phyloP scores from a whole-genome alignment of 2,797 vertebrate genomes.

The Crocidura indochinensis region DNA sequence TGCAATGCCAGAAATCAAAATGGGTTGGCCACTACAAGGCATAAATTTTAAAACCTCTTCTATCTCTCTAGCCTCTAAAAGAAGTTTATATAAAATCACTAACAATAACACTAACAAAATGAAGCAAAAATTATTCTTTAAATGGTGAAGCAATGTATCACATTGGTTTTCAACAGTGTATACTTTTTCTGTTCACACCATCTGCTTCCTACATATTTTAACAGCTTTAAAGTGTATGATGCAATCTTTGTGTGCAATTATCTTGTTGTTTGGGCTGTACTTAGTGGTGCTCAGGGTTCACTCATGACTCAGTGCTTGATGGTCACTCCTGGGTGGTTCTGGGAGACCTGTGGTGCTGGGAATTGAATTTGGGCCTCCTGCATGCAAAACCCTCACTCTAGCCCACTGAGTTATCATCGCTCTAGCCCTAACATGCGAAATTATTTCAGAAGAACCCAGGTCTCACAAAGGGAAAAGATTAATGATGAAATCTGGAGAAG shows the following conservation, averaged over 20 bases:
- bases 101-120: slow-evolving; percentile 46
- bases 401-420: too few relatives aligned
- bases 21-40: too few relatives aligned
- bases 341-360: too few relatives aligned
- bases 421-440: too few relatives aligned
- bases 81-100: not conserved
- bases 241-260: not conserved
- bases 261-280: not conserved
- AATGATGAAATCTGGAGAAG: not conserved
- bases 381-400: too few relatives aligned
- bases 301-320: too few relatives aligned
- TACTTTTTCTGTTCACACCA: slow-evolving; percentile 3
- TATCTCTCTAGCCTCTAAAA: not conserved
- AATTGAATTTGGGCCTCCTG: too few relatives aligned
- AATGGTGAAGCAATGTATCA: slow-evolving; percentile 12
- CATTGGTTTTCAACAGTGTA: not conserved
- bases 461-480: not conserved
- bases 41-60: too few relatives aligned
- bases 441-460: not conserved
- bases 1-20: too few relatives aligned
- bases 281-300: too few relatives aligned
- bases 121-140: slow-evolving; percentile 5
- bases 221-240: not conserved
- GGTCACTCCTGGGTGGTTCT: too few relatives aligned
- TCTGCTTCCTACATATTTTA: not conserved